A percentile compares a stretch with the other conserved stretches of the same genome.
Conservation (phyloP, 2,888 invertebrate species). For the Cheilosia scutellata region DNA sequence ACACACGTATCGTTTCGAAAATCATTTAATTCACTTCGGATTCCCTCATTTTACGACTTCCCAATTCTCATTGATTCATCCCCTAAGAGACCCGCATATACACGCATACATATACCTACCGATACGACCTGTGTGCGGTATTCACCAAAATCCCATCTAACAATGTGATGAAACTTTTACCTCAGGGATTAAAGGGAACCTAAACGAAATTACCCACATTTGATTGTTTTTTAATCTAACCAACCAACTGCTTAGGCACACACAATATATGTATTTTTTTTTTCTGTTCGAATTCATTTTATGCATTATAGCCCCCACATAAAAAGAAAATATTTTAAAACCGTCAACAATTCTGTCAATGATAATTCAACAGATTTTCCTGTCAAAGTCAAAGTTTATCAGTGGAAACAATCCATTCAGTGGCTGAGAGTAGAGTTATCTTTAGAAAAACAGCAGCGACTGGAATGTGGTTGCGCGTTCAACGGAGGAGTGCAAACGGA, state of each 20-base stretch:
- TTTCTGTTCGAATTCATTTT: constrained; percentile 4
- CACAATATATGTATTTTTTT: constrained; percentile 11
- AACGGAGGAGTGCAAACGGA: background rate
- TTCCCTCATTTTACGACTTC: constrained; percentile 36
- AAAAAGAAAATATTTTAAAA: constrained; percentile 29
- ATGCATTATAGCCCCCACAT: background rate
- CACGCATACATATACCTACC: background rate
- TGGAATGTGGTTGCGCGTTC: background rate
- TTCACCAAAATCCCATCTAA: constrained; percentile 28
- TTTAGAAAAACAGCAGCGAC: background rate
- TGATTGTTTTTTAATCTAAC: constrained; percentile 70
- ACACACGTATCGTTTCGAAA: constrained; percentile 1
- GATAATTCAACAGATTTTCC: constrained; percentile 52
- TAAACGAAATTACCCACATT: constrained; percentile 64
- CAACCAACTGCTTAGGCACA: constrained; percentile 39
- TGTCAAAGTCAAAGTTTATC: constrained; percentile 71
- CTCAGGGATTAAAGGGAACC: constrained; percentile 63
- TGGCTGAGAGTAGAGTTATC: constrained; percentile 4
- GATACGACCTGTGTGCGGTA: background rate
- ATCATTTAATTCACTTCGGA: constrained; percentile 36
- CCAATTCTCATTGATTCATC: constrained; percentile 16
- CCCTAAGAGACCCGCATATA: constrained; percentile 20
- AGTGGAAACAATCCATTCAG: constrained; percentile 51
- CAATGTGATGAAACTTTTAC: constrained; percentile 47
- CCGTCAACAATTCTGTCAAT: constrained; percentile 60